These are phyloP conservation scores for Drosophila vallismaia DNA, from an alignment of 2,888 invertebrate genomes.

Conservation along the genomic window DNA sequence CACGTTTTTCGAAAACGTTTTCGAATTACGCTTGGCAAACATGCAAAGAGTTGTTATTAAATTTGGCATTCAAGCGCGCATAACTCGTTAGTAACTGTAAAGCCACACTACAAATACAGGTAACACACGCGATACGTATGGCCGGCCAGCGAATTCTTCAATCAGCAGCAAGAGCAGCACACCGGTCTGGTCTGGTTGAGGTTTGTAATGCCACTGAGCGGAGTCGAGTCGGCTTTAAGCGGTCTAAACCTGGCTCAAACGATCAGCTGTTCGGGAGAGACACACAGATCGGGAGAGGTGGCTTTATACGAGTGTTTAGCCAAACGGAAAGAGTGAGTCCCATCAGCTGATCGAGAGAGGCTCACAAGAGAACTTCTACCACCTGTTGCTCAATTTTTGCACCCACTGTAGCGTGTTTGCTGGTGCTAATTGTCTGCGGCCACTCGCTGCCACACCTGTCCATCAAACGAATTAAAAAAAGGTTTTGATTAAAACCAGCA, in stretches of 20 bases:
- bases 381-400: conserved; percentile 40
- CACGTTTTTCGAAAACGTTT: conserved; percentile 43
- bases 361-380: conserved; percentile 2
- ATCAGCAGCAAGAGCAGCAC: neutral
- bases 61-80: conserved; percentile 80
- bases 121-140: conserved; percentile 19
- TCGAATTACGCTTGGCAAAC: conserved; percentile 43
- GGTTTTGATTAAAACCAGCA: conserved; percentile 18
- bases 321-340: neutral
- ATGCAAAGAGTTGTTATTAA: conserved; percentile 62
- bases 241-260: conserved; percentile 1
- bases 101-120: conserved; percentile 37
- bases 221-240: conserved; percentile 18
- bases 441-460: conserved; percentile 41
- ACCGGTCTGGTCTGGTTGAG: conserved; percentile 52
- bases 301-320: neutral
- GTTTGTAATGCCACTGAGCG: conserved; percentile 57
- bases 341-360: conserved; percentile 30
- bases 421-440: conserved; percentile 42
- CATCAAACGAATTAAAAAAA: conserved; percentile 20
- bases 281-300: conserved; percentile 21
- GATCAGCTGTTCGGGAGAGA: conserved; percentile 40
- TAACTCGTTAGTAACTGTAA: conserved; percentile 67
- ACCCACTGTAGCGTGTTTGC: conserved; percentile 22
- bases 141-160: neutral